Percentiles rank a stretch among this genome's conserved stretches.
Evolutionary conservation across 2,888 invertebrate species (phyloP).

Genomic region (Julus scanicus): DNA sequence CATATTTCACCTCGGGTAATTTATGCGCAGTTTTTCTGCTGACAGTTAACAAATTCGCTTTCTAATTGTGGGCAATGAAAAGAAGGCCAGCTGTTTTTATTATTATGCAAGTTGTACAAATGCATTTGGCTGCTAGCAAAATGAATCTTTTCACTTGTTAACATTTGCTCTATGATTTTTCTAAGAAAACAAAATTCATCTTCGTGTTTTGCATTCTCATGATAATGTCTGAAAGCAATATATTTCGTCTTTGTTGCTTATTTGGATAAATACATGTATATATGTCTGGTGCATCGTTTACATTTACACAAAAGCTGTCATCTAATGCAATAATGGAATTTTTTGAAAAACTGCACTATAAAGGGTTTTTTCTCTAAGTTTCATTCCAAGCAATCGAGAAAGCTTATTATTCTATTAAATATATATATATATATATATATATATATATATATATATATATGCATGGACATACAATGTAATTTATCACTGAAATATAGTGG

Average conservation of each 20-base stretch:
- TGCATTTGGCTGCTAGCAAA: background rate
- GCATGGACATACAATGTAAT: too few relatives aligned
- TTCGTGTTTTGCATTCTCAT: background rate
- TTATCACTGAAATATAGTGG: too few relatives aligned
- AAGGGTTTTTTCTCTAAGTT: too few relatives aligned
- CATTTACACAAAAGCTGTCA: too few relatives aligned
- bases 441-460: too few relatives aligned
- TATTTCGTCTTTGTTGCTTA: background rate
- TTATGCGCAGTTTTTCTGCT: background rate
- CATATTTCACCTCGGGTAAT: background rate
- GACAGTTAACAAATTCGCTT: conserved; percentile 29
- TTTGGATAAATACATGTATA: background rate
- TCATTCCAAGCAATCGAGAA: too few relatives aligned
- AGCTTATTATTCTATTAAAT: too few relatives aligned
- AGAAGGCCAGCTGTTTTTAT: background rate
- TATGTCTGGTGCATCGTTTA: background rate
- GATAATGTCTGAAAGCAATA: background rate
- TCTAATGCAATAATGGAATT: too few relatives aligned
- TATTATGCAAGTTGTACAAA: background rate
- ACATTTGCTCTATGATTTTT: background rate
- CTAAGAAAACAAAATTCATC: background rate
- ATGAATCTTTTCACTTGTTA: background rate
- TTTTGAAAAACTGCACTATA: too few relatives aligned
- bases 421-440: too few relatives aligned
- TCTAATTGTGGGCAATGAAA: conserved; percentile 11